These are phyloP conservation scores for Chymomyza fuscimana DNA, from an alignment of 2,888 invertebrate species.

Conservation along the genomic window DNA sequence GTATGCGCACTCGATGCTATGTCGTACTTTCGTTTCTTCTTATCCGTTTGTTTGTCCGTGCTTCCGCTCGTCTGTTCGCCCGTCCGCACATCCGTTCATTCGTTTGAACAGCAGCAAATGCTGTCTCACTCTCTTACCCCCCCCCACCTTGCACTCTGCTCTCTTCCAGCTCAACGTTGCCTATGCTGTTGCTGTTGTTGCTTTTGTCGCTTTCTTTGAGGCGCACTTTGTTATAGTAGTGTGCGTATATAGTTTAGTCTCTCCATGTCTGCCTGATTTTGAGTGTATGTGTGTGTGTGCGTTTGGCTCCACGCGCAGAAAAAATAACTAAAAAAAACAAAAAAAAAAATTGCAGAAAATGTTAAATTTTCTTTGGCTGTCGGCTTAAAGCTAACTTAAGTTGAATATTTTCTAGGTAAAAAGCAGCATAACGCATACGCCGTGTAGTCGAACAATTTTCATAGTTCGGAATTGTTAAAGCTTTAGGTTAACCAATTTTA, in stretches of 20 bases:
- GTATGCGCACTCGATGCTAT: conserved; percentile 14
- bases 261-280: conserved; percentile 31
- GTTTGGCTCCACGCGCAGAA: conserved; percentile 47
- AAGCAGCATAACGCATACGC: conserved; percentile 61
- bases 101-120: conserved; percentile 21
- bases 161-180: background rate
- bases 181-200: conserved; percentile 27
- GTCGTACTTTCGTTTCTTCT: conserved; percentile 41
- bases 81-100: conserved; percentile 68
- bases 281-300: conserved; percentile 34
- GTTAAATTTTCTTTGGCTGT: conserved; percentile 36
- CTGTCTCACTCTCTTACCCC: background rate
- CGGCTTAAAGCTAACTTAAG: background rate
- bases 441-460: conserved; percentile 41
- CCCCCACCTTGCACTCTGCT: background rate
- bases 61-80: conserved; percentile 73
- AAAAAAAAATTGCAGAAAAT: conserved; percentile 46
- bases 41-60: conserved; percentile 73
- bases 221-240: background rate
- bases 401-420: conserved; percentile 18
- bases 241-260: background rate
- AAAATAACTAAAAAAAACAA: conserved; percentile 23
- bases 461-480: background rate
- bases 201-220: conserved; percentile 6
- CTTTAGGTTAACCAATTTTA: no score